A percentile compares a stretch with the other conserved stretches of the same genome.
Evolutionary conservation across 1,140 invertebrate species (phyloP).

Genomic region (Hylaeus anthracinus): DNA sequence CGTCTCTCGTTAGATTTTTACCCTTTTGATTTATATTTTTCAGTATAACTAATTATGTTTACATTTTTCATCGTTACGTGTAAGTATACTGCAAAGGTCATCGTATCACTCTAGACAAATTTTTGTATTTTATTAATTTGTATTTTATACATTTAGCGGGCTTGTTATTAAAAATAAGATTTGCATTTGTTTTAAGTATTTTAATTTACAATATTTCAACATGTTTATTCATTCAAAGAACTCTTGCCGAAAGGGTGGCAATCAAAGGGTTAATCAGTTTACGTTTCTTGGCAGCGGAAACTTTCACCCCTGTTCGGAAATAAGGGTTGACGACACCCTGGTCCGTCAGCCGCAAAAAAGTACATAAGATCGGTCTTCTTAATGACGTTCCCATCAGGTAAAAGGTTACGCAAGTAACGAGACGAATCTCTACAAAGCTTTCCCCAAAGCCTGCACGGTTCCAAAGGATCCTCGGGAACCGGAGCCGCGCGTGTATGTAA

Average conservation of each 20-base stretch:
- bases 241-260: not conserved
- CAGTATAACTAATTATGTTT: too few species aligned
- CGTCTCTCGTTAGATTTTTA: not conserved
- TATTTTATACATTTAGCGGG: too few species aligned
- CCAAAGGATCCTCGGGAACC: conserved; percentile 70
- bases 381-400: conserved; percentile 35
- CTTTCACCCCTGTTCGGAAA: not conserved
- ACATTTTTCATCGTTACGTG: too few species aligned
- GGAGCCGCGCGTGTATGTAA: conserved; percentile 73
- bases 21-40: conserved; percentile 12
- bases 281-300: not conserved
- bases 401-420: conserved; percentile 54
- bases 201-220: too few species aligned
- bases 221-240: not conserved
- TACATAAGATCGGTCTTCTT: conserved; percentile 33
- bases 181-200: too few species aligned
- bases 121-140: too few species aligned
- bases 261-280: conserved; percentile 18
- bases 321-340: conserved; percentile 18
- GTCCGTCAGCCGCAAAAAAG: conserved; percentile 19
- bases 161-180: too few species aligned
- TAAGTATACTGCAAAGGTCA: too few species aligned
- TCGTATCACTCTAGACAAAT: too few species aligned
- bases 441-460: conserved; percentile 57
- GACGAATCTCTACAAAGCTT: conserved; percentile 76